Base-by-base conservation (phyloP, 2,113 vertebrate genomes). In the Upupa epops region DNA sequence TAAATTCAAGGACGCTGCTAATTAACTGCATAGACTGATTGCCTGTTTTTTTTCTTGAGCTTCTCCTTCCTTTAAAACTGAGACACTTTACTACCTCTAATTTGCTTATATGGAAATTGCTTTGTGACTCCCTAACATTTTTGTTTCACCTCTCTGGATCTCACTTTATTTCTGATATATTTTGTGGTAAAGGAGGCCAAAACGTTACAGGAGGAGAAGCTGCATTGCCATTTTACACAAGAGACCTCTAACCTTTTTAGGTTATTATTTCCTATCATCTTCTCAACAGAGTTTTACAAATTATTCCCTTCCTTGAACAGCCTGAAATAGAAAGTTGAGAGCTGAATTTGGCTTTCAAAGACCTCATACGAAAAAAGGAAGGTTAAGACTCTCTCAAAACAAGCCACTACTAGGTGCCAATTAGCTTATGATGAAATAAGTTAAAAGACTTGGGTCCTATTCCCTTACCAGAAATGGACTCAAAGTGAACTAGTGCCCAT, bases 281-380 rank as follows among this genome's bases (percentile, higher is more conserved):
- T 49, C 59, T 91, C 24, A 71, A 36, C 1, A 40, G 3, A 70
- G 8, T 92, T 94, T 83, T 86, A 83, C 21, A 63, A 88, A 86
- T 90, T 88, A 77, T 52, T 71, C 37, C 71, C 40, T 77, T 88
- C 28, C n/a, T 26, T 94, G 59, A 89, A 64, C 31, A 77, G 48
- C 63, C 19, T 60, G 56, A 69, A 82, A 69, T 37, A 72, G 64
- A 75, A 72, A 91, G 36, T 25, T 54, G 25, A 86, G 25, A 86
- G 36, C 55, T 85, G 72, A 87, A 86, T 83, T 73, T 45, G 72
- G 31, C 65, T 89, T 83, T 89, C 64, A 90, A 80, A 83, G 40
- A 56, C 31, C 42, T 52, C 56, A 45, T 73, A 49, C n/a, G 15
- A 85, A 48, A 65, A 17, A 49, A 46, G 8, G 61, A 70, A 79